Conservation (phyloP, 2,797 vertebrate genomes). For the Falco biarmicus region DNA sequence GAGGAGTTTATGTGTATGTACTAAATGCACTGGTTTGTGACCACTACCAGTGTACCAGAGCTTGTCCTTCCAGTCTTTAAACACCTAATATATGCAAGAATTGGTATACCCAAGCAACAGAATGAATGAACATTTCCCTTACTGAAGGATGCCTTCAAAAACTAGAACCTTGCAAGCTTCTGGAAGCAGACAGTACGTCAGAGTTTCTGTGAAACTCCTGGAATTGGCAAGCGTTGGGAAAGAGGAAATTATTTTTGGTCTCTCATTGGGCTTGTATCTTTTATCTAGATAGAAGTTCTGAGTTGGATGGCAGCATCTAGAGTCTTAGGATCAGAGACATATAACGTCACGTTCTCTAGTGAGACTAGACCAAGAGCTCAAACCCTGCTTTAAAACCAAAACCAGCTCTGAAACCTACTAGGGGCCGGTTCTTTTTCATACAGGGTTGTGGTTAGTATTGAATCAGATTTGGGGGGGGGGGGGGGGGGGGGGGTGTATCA, state of each 20-base stretch:
- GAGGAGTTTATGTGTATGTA: neutral
- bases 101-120: neutral
- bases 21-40: neutral
- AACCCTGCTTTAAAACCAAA: neutral
- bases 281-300: neutral
- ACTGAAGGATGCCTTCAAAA: neutral
- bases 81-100: neutral
- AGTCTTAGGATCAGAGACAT: neutral
- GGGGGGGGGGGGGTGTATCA: neutral
- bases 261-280: neutral
- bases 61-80: neutral
- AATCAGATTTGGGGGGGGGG: neutral
- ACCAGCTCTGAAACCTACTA: neutral
- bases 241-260: neutral
- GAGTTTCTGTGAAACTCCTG: neutral
- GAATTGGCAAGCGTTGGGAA: neutral
- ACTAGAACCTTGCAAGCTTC: neutral
- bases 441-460: neutral
- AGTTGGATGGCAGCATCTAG: neutral
- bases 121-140: neutral
- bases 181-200: neutral
- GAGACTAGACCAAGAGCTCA: neutral
- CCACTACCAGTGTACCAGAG: neutral
- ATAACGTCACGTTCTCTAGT: neutral
- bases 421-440: rapidly evolving